A percentile compares a stretch with the other conserved stretches of the same genome.
Conservation (phyloP, 1,140 invertebrate genomes). For the Chelonus insularis region DNA sequence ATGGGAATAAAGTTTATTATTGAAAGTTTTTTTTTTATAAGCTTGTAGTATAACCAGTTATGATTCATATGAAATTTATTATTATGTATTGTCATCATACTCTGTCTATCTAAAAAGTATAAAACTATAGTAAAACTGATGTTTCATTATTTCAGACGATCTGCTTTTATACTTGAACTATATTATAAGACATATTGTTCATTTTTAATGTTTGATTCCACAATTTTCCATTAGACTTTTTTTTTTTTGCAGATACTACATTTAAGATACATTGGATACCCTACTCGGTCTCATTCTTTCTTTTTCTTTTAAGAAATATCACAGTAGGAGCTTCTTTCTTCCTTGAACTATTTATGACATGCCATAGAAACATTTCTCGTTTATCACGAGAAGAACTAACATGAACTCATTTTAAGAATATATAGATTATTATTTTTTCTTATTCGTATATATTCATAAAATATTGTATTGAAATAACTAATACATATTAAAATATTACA, state of each 20-base stretch:
- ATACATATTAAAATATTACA: too few relatives aligned
- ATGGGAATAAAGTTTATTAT: too few relatives aligned
- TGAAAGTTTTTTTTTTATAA: too few relatives aligned
- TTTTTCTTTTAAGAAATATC: constrained; percentile 10
- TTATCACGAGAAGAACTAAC: constrained; percentile 51
- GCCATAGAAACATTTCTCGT: constrained; percentile 52
- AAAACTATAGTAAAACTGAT: constrained; percentile 8
- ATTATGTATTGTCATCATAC: background rate
- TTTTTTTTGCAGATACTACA: constrained; percentile 27
- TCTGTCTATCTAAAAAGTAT: background rate
- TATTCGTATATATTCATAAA: too few relatives aligned
- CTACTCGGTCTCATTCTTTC: constrained; percentile 29
- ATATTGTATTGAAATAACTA: too few relatives aligned
- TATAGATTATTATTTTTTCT: background rate
- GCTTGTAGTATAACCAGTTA: background rate
- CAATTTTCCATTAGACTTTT: constrained; percentile 52
- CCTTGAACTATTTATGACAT: constrained; percentile 51
- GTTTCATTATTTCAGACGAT: constrained; percentile 9
- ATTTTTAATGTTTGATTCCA: constrained; percentile 30
- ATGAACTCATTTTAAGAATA: constrained; percentile 42
- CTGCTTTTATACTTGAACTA: constrained; percentile 1
- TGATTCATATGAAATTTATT: background rate
- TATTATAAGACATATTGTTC: constrained; percentile 16
- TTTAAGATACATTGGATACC: constrained; percentile 28
- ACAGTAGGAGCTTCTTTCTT: constrained; percentile 30